Evolutionary conservation across 2,797 vertebrate species (phyloP), one percentile per base, ranked within the genome.

Genomic region (Amblyopsis hoosieri): DNA sequence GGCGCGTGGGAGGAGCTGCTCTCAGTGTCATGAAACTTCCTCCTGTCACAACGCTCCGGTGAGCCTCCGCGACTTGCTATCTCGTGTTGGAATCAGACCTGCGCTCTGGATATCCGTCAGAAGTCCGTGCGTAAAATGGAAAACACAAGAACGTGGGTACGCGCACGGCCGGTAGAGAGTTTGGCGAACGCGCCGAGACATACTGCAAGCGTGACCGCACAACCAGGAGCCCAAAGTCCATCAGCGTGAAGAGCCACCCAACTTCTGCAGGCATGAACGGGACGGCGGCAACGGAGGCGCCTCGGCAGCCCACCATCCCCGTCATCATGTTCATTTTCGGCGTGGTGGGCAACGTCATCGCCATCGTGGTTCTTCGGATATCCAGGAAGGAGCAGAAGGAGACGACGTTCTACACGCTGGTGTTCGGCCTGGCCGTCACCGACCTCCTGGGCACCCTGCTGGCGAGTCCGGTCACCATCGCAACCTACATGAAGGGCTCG

Each of bases 281-380:
- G 62, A 74, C 68, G 1, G 15, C 2, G 0, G 4, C 23, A 1
- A 0, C 12, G 5, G 0, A 0, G 0, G 3, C 0, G 1, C 56
- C 75, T 3, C 69, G 42, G 12, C 74, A 88, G 31, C 89, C 91
- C 75, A 96, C 95, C 71, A 95, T 97, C 81, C 97, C 97, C 5
- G 91, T 90, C 0, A 93, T 98, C 59, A 99, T 99, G 97, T 99
- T 99, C 82, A 94, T 98, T 60, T 94, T 97, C 15, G 97, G 97
- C n/a, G 96, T 99, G 76, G 95, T 95, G 80, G 96, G 97, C 2
- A 99, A 99, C 68, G 91, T 96, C 57, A 92, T 94, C 7, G 97
- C 97, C 73, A 97, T 99, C 8, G 94, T 97, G 53, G 97, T 99
- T 10, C 92, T 99, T 37, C 94, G 95, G 65, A 96, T 97, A 56